Percentiles rank a stretch among this genome's conserved stretches.
phyloP scores from a whole-genome alignment of 1,140 invertebrate genomes.

The Anastrepha ludens region DNA sequence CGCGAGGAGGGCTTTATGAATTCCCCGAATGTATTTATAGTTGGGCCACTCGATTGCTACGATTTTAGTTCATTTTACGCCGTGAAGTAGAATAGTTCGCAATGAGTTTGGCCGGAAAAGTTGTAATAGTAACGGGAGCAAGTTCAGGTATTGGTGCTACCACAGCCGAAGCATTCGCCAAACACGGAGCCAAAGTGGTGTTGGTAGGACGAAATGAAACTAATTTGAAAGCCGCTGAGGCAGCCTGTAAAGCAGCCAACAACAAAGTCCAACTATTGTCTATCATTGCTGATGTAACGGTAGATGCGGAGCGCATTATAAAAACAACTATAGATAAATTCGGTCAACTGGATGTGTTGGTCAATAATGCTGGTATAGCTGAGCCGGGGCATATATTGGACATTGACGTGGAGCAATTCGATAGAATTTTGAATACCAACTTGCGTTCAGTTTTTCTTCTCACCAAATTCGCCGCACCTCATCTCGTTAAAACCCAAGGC shows the following conservation, averaged over 20 bases:
- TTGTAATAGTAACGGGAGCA: constrained; percentile 85
- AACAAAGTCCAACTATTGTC: constrained; percentile 68
- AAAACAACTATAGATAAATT: constrained; percentile 79
- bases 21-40: background rate
- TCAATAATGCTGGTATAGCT: constrained; percentile 88
- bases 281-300: constrained; percentile 78
- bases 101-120: constrained; percentile 81
- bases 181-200: constrained; percentile 80
- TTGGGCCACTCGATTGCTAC: background rate
- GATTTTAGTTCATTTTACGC: background rate
- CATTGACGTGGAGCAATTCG: constrained; percentile 83
- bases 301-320: constrained; percentile 80
- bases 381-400: constrained; percentile 83
- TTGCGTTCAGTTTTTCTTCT: constrained; percentile 84
- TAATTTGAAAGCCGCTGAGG: constrained; percentile 78
- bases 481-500: constrained; percentile 84
- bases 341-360: constrained; percentile 80
- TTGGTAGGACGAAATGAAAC: constrained; percentile 84
- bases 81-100: constrained; percentile 54
- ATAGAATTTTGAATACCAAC: constrained; percentile 84
- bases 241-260: constrained; percentile 75
- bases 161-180: constrained; percentile 85
- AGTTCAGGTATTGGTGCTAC: constrained; percentile 90
- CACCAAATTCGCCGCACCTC: constrained; percentile 84
- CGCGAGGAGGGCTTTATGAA: no score